These are phyloP conservation scores for Trachelus tabidus DNA, from an alignment of 2,888 invertebrate species.

Conservation along the genomic window DNA sequence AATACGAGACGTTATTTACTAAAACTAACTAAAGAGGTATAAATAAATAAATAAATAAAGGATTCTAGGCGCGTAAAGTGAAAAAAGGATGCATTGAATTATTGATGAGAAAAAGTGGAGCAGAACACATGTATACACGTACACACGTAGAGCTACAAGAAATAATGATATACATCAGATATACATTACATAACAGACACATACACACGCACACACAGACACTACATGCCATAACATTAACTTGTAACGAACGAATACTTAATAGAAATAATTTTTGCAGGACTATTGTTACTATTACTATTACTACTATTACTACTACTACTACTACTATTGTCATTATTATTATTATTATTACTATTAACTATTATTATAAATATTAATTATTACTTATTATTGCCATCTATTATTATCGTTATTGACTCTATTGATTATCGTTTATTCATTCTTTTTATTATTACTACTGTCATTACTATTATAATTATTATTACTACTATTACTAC, in stretches of 20 bases:
- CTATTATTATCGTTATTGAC: constrained; percentile 15
- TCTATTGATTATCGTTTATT: constrained; percentile 18
- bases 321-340: too few species aligned
- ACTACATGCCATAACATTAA: too few species aligned
- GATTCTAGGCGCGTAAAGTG: too few species aligned
- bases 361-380: too few species aligned
- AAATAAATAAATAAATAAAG: constrained; percentile 3
- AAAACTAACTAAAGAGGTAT: constrained; percentile 4
- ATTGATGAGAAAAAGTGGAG: too few species aligned
- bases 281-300: neutral
- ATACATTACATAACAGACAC: too few species aligned
- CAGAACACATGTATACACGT: neutral
- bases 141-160: constrained; percentile 26
- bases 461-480: constrained; percentile 33
- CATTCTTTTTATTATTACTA: constrained; percentile 34
- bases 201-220: too few species aligned
- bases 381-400: neutral
- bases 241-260: neutral
- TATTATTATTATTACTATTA: too few species aligned
- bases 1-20: constrained; percentile 5
- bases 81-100: too few species aligned
- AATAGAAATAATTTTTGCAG: constrained; percentile 3
- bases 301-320: too few species aligned
- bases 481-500: neutral
- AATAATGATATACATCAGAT: neutral